These are phyloP conservation scores for Abrostola tripartita DNA, from an alignment of 2,888 invertebrate species.

Conservation along the genomic window DNA sequence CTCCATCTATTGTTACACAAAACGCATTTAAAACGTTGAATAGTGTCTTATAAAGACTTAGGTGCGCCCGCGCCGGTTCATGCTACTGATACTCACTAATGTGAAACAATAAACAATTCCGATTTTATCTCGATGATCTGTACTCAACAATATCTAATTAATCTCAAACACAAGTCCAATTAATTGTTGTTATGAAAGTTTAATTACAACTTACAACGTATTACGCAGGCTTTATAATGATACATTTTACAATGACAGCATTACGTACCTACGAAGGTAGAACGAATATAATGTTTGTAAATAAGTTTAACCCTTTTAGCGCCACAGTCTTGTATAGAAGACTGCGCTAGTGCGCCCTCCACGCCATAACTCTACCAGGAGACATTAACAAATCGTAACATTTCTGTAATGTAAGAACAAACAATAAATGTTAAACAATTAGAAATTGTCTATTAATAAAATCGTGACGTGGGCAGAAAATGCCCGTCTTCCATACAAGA, in stretches of 20 bases:
- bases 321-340: too few relatives aligned
- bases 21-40: conserved; percentile 76
- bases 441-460: too few relatives aligned
- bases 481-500: too few relatives aligned
- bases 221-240: conserved; percentile 56
- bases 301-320: too few relatives aligned
- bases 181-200: conserved; percentile 82
- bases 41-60: conserved; percentile 77
- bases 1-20: conserved; percentile 79
- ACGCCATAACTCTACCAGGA: too few relatives aligned
- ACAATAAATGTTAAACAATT: too few relatives aligned
- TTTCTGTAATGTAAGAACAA: too few relatives aligned
- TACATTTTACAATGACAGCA: conserved; percentile 67
- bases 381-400: too few relatives aligned
- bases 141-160: conserved; percentile 81
- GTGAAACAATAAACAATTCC: conserved; percentile 72
- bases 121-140: conserved; percentile 72
- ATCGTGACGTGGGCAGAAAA: too few relatives aligned
- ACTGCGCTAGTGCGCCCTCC: too few relatives aligned
- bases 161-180: conserved; percentile 76
- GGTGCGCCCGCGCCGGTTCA: conserved; percentile 63
- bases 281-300: conserved; percentile 62
- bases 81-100: conserved; percentile 68
- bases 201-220: conserved; percentile 70
- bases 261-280: conserved; percentile 68